Evolutionary conservation across 1,140 invertebrate species (phyloP), one percentile per base, ranked within the genome.

Genomic region (Drosophila lowei): DNA sequence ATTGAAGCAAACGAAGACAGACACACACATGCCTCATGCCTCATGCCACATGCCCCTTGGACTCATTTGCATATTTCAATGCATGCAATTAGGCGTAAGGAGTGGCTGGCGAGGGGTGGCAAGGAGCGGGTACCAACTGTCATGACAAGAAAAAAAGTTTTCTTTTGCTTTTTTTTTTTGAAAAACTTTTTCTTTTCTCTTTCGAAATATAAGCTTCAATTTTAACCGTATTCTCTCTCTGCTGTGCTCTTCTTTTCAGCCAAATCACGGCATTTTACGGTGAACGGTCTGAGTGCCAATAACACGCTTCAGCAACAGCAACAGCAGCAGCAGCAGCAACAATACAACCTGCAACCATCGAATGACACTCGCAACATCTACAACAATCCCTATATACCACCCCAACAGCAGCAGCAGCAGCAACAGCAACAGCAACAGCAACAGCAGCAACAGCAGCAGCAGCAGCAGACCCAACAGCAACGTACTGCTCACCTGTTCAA

Each of bases 41-140:
- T 9, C 25, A 21, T 21, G 9, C 30, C 34, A 13, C 34, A 38
- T 38, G 11, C 34, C 34, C 34, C 30, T 53, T 30, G 42, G 13
- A 43, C 53, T 65, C 52, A 90, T 90, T 90, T 90, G 72, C 88
- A 90, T 90, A 90, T 90, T 89, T 89, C 85, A 84, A 89, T 89
- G 83, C 68, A 83, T 89, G 83, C 83, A 88, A 88, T 88, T 88
- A 88, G 65, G 79, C 78, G 67, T 64, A 54, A 56, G 60, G 43
- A 41, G 62, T 4, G 15, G 21, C 53, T 18, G 34, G n/a, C 2
- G 9, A 28, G 23, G 7, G 30, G 18, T 8, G 21, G 34, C 16
- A 21, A 23, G 16, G 7, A 42, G 15, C n/a, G 49, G 44, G 25
- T 38, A 44, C 56, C 67, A 77, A 70, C 77, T 77, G 77, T 55